These are phyloP conservation scores for Caenorhabditis macrosperma DNA, from an alignment of 2,888 invertebrate genomes.

Conservation along the genomic window DNA sequence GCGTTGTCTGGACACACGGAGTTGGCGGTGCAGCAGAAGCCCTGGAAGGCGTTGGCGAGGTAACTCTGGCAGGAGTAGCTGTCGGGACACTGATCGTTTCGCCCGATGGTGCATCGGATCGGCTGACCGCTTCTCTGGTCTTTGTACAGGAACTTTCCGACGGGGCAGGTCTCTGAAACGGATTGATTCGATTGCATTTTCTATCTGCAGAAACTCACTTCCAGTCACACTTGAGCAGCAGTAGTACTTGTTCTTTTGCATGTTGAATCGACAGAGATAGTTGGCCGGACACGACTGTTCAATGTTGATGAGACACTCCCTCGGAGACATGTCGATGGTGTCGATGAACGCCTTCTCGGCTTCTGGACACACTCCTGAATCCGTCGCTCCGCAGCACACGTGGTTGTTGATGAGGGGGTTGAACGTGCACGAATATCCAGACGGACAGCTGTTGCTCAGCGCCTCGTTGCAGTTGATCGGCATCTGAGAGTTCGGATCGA, in stretches of 20 bases:
- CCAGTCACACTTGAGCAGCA: constrained; percentile 70
- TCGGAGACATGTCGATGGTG: constrained; percentile 69
- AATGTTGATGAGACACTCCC: constrained; percentile 73
- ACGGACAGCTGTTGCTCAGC: constrained; percentile 73
- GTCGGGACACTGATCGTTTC: constrained; percentile 68
- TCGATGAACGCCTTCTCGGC: constrained; percentile 77
- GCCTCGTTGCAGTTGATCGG: constrained; percentile 73
- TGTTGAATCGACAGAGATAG: constrained; percentile 73
- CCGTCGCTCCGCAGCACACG: constrained; percentile 75
- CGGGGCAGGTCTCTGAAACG: constrained; percentile 69
- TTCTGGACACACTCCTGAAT: constrained; percentile 73
- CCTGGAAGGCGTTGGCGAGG: constrained; percentile 68
- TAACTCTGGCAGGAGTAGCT: constrained; percentile 68
- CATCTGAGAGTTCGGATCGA: constrained; percentile 73
- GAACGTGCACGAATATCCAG: constrained; percentile 36
- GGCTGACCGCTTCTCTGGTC: constrained; percentile 60
- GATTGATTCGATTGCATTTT: too few species aligned
- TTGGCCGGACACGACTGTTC: constrained; percentile 70
- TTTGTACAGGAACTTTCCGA: constrained; percentile 67
- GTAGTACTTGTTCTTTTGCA: constrained; percentile 70
- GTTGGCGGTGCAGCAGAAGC: constrained; percentile 68
- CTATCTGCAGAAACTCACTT: constrained; percentile 33
- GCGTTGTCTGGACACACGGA: constrained; percentile 70
- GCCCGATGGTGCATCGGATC: constrained; percentile 68
- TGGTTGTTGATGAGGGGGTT: background rate